Evolutionary conservation across 1,140 invertebrate genomes (phyloP), one percentile per base, ranked within the genome.

Genomic region (Onthophagus taurus): DNA sequence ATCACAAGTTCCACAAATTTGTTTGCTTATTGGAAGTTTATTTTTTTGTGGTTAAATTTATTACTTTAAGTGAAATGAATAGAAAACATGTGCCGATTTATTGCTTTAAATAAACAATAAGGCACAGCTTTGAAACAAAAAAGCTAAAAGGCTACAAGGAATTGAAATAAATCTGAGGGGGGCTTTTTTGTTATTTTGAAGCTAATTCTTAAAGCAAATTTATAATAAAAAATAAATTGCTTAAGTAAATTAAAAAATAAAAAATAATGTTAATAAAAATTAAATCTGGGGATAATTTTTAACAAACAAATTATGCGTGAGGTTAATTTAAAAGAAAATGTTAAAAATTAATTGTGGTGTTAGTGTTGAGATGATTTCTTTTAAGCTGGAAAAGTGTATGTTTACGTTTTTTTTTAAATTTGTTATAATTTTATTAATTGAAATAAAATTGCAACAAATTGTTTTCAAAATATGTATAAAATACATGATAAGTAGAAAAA

Each of bases 161-260:
- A 18, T 33, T 2, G 34, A 44, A 43, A 19, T 33, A 14, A 31
- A 31, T 12, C 9, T 12, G 14, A 34, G 19, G 31, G 16, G 17
- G 17, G 19, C 7, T 14, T 9, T 34, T 1, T 13, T 34, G 20
- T 34, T 31, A 17, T n/a, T 16, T 21, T 14, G 4, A 31, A 34
- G 42, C 34, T 42, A 45, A 20, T 31, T 52, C 55, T 59, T 58
- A 56, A 52, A 55, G 57, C 57, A 47, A 59, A 57, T 59, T 59
- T 56, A 56, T 50, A 24, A n/a, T n/a, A n/a, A n/a, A 41, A 41
- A 49, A 57, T 52, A 59, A 59, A 49, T 54, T 56, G 57, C 57
- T 50, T 58, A 59, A 59, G 57, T 54, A 58, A 51, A 52, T 49
- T 38, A 43, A 47, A 41, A 37, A 42, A 20, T 42, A 42, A 42